Evolutionary conservation across 2,888 invertebrate genomes (phyloP), one percentile per base, ranked within the genome.

Genomic region (Malachius bipustulatus): DNA sequence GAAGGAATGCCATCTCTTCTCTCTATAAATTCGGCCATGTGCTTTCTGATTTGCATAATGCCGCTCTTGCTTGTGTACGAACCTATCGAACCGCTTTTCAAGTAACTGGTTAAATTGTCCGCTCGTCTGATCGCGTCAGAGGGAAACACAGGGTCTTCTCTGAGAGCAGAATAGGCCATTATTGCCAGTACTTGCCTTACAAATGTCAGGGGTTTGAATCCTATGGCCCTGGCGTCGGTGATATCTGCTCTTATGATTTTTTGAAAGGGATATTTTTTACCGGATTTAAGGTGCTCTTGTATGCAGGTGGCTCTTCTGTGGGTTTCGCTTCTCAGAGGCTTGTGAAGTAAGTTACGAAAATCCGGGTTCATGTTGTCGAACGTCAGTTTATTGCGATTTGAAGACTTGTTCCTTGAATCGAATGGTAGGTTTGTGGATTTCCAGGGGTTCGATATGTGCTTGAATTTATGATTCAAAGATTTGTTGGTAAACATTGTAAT

Each of bases 231-330:
- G n/a, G 24, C 6, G n/a, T 19, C 24, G 6, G n/a, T 6, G 6
- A 19, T 19, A 19, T 19, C 24, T n/a, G 24, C 24, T n/a, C 24
- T 19, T 19, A 19, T 19, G 6, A 19, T 19, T 19, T 19, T n/a
- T 19, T 8, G n/a, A n/a, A n/a, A n/a, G n/a, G n/a, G n/a, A n/a
- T n/a, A n/a, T n/a, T n/a, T n/a, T n/a, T n/a, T n/a, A n/a, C n/a
- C n/a, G n/a, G n/a, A n/a, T n/a, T n/a, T n/a, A n/a, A n/a, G n/a
- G n/a, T n/a, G n/a, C n/a, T n/a, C n/a, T n/a, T n/a, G n/a, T n/a
- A n/a, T n/a, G n/a, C n/a, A n/a, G n/a, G n/a, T n/a, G n/a, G n/a
- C n/a, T n/a, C n/a, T n/a, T n/a, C n/a, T n/a, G n/a, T n/a, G n/a
- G n/a, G n/a, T n/a, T n/a, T n/a, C n/a, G n/a, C n/a, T n/a, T n/a